phyloP scores from a whole-genome alignment of 2,797 vertebrate genomes.

The Takifugu ocellatus region DNA sequence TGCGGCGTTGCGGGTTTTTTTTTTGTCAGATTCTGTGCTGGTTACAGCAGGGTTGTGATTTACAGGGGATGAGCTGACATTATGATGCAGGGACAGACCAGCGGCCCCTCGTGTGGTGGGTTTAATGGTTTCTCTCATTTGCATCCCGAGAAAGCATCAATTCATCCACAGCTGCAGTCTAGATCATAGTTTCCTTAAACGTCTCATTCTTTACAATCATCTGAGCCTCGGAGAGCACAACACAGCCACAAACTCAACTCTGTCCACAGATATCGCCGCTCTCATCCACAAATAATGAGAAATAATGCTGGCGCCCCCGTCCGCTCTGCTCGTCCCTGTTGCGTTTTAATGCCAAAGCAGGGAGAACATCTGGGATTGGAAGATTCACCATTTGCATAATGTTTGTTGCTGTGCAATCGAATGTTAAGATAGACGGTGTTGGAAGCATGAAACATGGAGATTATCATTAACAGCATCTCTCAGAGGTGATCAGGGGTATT shows the following conservation, averaged over 20 bases:
- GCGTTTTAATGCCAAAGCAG: constrained; percentile 37
- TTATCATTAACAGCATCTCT: constrained; percentile 61
- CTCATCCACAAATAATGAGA: constrained; percentile 30
- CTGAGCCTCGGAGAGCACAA: constrained; percentile 16
- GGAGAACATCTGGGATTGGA: constrained; percentile 64
- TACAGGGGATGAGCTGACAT: constrained; percentile 71
- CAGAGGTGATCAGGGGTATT: constrained; percentile 41
- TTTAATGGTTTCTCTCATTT: constrained; percentile 11
- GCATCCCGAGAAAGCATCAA: constrained; percentile 28
- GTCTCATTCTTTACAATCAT: constrained; percentile 28
- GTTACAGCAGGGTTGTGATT: constrained; percentile 43
- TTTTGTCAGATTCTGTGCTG: constrained; percentile 28
- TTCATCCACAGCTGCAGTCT: constrained; percentile 10
- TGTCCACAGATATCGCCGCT: constrained; percentile 13
- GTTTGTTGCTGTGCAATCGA: constrained; percentile 58
- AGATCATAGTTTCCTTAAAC: constrained; percentile 3
- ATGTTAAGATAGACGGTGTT: constrained; percentile 52
- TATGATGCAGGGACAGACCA: constrained; percentile 72
- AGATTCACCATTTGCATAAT: constrained; percentile 64
- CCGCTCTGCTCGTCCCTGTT: constrained; percentile 15
- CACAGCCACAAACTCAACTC: constrained; percentile 17
- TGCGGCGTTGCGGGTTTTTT: constrained; percentile 26
- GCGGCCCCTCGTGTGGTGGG: constrained; percentile 14
- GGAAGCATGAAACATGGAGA: constrained; percentile 61
- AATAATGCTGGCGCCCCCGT: constrained; percentile 23